Base-by-base conservation (phyloP, 2,888 invertebrate genomes). In the Nymphalis polychloros region DNA sequence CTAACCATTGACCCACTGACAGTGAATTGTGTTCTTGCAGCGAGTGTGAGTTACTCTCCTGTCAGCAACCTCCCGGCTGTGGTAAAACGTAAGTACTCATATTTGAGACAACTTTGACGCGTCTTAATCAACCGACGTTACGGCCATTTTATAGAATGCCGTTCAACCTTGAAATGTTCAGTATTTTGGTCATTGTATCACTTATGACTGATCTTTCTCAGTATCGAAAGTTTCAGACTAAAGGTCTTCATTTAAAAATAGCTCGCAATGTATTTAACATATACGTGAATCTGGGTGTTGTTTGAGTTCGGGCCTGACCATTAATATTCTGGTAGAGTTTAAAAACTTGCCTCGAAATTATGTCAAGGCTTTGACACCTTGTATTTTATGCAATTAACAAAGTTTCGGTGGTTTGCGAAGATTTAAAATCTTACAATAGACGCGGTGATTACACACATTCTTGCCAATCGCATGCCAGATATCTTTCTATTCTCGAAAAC, bases 61-160 rank as follows among this genome's bases (percentile, higher is more conserved):
- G 41, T 67, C 71, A 66, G 60, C 69, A 67, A 59, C 63, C 70
- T 72, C 70, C 72, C 72, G 46, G 63, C 49, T 49, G 48, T 63
- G 23, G 65, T 67, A 69, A n/a, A 61, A 77, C 62, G 89, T 90
- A 76, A 90, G 90, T 89, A 84, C 75, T 48, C 50, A 61, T 64
- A 68, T 77, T 68, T 64, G 50, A 67, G 72, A 75, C 73, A 79
- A 82, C 78, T 83, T 84, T 81, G 76, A 78, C 80, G 77, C 78
- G 78, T 87, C 84, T 85, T 84, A 83, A 86, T 84, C 82, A 84
- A 77, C 78, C 80, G 79, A 76, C 81, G 84, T 80, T 87, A 86
- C 90, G 88, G 89, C 89, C 88, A 90, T 89, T 89, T 90, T 89
- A 89, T 85, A 84, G 82, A 82, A 84, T 84, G 80, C 80, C 83